Percentiles rank a stretch among this genome's conserved stretches.
Evolutionary conservation across 1,140 invertebrate species (phyloP).

Genomic region (Cecropterus lyciades): DNA sequence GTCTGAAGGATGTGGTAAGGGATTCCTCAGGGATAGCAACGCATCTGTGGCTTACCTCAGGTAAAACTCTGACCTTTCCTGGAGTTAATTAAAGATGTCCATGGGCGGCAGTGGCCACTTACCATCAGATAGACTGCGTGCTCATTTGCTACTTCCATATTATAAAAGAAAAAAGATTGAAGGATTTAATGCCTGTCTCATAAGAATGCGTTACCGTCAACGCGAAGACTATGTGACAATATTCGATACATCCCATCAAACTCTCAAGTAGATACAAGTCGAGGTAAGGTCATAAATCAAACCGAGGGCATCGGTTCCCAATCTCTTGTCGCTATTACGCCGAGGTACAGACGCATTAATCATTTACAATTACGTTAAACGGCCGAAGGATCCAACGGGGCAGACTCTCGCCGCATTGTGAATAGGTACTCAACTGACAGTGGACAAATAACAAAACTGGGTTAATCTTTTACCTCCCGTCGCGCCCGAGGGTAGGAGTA

Average conservation of each 20-base stretch:
- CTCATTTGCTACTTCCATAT: too few species aligned
- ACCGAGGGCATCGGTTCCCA: conserved; percentile 64
- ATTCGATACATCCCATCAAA: conserved; percentile 21
- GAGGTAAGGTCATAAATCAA: conserved; percentile 64
- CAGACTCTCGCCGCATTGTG: conserved; percentile 78
- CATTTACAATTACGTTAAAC: conserved; percentile 83
- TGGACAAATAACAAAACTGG: conserved; percentile 84
- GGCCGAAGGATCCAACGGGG: conserved; percentile 72
- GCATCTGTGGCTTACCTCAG: too few species aligned
- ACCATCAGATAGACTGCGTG: too few species aligned
- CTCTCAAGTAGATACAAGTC: conserved; percentile 28
- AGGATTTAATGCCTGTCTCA: too few species aligned
- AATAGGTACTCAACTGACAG: conserved; percentile 82
- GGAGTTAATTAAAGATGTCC: too few species aligned
- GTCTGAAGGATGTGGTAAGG: too few species aligned
- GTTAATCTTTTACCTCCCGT: conserved; percentile 82
- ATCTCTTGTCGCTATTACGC: conserved; percentile 71
- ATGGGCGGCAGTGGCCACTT: too few species aligned
- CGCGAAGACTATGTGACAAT: not conserved
- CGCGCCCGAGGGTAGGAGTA: conserved; percentile 59
- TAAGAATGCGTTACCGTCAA: too few species aligned
- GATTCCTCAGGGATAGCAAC: too few species aligned
- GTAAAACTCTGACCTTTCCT: too few species aligned
- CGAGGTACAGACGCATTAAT: conserved; percentile 77
- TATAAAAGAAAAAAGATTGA: too few species aligned